Evolutionary conservation across 2,113 vertebrate genomes (phyloP), one percentile per base, ranked within the genome.

Genomic region (Bambusicola thoracicus): DNA sequence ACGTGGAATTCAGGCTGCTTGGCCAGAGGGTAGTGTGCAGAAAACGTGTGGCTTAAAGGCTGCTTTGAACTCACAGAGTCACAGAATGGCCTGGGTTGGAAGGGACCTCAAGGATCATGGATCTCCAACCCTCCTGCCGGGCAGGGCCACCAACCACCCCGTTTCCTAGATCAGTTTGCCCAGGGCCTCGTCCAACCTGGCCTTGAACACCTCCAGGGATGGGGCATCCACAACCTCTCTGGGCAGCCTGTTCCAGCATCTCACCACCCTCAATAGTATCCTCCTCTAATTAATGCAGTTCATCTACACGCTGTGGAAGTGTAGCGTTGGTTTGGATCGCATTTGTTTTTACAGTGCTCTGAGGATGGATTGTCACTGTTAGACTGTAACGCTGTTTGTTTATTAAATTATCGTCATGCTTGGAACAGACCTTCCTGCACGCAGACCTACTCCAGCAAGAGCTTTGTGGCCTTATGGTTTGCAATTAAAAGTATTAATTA

Each of bases 271-370:
- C 58, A 43, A 13, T 84, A 49, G 68, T 77, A 92, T 93, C 29
- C 5, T 62, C 72, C 80, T 92, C 17, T 92, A 95, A 96, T 95
- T 94, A 93, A 81, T 89, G 27, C 32, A 68, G 77, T 94, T 95
- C 25, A 63, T 87, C 73, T 91, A 43, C n/a, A 38, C 88, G 40
- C 68, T 19, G 34, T 66, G 49, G 14, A 93, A 91, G 59, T 75
- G 63, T 89, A 87, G 20, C n/a, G 41, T 81, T 81, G 87, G 32
- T 87, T 92, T 91, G 89, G 70, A 67, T 93, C 92, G 53, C 44
- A 12, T 74, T 90, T 90, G 38, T 5, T 82, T 91, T 91, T 83
- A 62, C 55, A 62, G 75, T 70, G 21, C 65, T 85, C n/a, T 79
- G 69, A 93, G 79, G 51, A 53, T 83, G 41, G 15, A 43, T 49